Conservation (phyloP, 1,140 invertebrate species). For the Rhagoletis zephyria region DNA sequence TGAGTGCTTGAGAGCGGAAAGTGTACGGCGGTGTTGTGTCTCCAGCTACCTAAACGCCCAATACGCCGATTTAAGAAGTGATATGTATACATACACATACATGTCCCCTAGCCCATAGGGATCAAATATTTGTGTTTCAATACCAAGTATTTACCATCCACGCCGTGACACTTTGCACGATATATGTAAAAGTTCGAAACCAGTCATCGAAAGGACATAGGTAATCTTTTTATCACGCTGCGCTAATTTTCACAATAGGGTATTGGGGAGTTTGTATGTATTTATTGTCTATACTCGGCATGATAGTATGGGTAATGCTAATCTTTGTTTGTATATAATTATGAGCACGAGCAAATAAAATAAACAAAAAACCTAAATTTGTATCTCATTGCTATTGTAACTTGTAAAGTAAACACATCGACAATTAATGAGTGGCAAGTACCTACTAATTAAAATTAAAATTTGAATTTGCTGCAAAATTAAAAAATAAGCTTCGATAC, state of each 20-base stretch:
- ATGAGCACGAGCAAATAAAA: conserved; percentile 30
- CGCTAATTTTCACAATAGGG: neutral
- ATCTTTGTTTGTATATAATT: conserved; percentile 43
- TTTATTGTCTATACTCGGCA: neutral
- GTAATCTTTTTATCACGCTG: too few relatives aligned
- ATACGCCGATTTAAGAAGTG: too few relatives aligned
- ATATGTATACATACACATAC: too few relatives aligned
- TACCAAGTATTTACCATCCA: too few relatives aligned
- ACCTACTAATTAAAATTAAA: conserved; percentile 41
- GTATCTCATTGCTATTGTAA: neutral
- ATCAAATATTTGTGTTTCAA: too few relatives aligned
- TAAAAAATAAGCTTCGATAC: neutral
- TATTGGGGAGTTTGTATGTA: neutral
- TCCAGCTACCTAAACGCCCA: too few relatives aligned
- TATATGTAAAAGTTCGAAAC: too few relatives aligned
- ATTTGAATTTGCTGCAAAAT: conserved; percentile 7
- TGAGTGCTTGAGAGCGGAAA: too few relatives aligned
- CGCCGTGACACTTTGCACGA: too few relatives aligned
- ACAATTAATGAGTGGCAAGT: conserved; percentile 47
- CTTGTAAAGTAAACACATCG: neutral
- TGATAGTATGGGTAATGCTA: neutral
- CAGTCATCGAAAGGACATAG: too few relatives aligned
- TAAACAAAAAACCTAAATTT: neutral
- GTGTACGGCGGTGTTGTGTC: too few relatives aligned
- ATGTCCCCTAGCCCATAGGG: too few relatives aligned